Percentiles rank a stretch among this genome's conserved stretches.
phyloP scores from a whole-genome alignment of 2,888 invertebrate species.

The Parasteatoda lunata region DNA sequence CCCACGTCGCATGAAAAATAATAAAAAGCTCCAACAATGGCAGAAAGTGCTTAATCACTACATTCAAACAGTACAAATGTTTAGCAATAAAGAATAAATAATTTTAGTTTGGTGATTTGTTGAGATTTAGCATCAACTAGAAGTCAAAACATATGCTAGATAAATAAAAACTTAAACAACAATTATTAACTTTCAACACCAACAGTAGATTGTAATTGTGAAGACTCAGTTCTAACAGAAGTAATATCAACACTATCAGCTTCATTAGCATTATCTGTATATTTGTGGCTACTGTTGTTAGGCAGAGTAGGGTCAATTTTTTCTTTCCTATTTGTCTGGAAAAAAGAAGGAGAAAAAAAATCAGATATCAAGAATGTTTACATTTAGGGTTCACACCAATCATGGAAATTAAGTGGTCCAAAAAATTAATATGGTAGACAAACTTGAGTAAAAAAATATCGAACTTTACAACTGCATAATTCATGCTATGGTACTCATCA shows the following conservation, averaged over 20 bases:
- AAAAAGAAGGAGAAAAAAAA: slow-evolving; percentile 8
- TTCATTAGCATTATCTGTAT: slow-evolving; percentile 38
- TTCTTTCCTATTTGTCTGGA: slow-evolving; percentile 26
- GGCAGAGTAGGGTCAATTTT: slow-evolving; percentile 26
- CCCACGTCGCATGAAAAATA: too few species aligned
- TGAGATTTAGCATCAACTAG: slow-evolving; percentile 6
- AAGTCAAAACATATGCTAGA: background rate
- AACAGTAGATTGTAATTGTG: slow-evolving; percentile 50
- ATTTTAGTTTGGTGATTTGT: background rate
- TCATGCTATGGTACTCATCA: too few species aligned
- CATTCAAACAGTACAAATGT: background rate
- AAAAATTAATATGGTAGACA: too few species aligned
- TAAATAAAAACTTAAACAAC: background rate
- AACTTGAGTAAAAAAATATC: too few species aligned
- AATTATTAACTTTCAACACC: slow-evolving; percentile 61
- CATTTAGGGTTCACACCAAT: too few species aligned
- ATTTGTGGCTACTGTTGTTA: slow-evolving; percentile 27
- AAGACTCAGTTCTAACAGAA: slow-evolving; percentile 53
- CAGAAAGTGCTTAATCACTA: background rate
- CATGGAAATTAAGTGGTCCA: too few species aligned
- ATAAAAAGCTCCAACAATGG: slow-evolving; percentile 1
- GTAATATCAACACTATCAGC: slow-evolving; percentile 42
- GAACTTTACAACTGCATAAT: too few species aligned
- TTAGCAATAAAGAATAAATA: slow-evolving; percentile 1
- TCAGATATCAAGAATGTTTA: background rate